Evolutionary conservation across 2,888 invertebrate species (phyloP), one percentile per base, ranked within the genome.

Genomic region (Cantharis rufa): DNA sequence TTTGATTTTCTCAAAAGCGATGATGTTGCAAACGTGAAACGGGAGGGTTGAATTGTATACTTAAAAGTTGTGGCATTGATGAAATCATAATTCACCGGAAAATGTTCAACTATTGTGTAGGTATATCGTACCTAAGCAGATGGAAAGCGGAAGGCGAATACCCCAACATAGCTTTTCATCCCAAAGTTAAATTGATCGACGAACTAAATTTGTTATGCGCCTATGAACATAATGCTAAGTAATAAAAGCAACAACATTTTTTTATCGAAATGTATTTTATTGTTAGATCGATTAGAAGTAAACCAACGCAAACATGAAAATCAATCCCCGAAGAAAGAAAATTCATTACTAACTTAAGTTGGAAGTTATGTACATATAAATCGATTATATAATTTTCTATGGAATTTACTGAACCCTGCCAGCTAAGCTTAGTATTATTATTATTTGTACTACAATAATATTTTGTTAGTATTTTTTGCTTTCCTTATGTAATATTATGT

Each of bases 41-140:
- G 18, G 24, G 63, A 66, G 66, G 66, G 72, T 66, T 64, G 61
- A 72, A 72, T 72, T 72, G 18, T 72, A 72, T 66, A 66, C 72
- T 72, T 72, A 72, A 71, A 72, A 72, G 72, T 72, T 72, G 72
- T 64, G 66, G 66, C 63, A 48, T 70, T 71, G 71, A 71, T 71
- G 63, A 61, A 62, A 63, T 63, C 27, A 71, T 63, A 71, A 71
- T 71, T 63, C 62, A 71, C 27, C 62, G 61, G 15, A n/a, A 13
- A 48, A 48, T 48, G 48, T 48, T 48, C 48, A 48, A 48, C 48
- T 48, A 48, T 48, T 48, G 48, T 48, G 48, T 48, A 48, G 48
- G 48, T 48, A 9, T 48, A 48, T 48, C n/a, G 48, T 48, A 48
- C 48, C 48, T 48, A 48, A 48, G 63, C 13, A 71, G 63, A 71